Percentiles rank a stretch among this genome's conserved stretches.
Evolutionary conservation across 1,140 invertebrate genomes (phyloP).

Genomic region (Hylyphantes graminicola): DNA sequence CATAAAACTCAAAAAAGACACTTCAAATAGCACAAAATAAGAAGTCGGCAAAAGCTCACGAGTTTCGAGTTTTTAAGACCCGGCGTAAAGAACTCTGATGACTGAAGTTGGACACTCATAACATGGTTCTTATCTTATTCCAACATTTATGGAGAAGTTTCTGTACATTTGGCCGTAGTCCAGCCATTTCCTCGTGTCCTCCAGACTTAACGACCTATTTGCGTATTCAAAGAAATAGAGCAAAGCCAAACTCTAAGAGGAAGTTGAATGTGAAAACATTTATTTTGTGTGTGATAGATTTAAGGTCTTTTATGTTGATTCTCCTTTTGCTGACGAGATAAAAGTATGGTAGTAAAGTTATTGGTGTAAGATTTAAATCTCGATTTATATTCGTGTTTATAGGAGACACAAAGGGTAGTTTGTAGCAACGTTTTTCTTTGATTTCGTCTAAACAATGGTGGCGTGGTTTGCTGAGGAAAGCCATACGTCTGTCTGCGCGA

Average conservation of each 20-base stretch:
- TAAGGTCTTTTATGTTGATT: not conserved
- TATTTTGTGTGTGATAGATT: constrained; percentile 16
- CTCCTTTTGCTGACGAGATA: not conserved
- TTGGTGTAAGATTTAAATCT: constrained; percentile 12
- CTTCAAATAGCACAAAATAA: no score
- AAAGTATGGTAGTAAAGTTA: constrained; percentile 7
- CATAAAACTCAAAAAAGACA: no score
- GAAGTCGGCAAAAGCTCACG: no score
- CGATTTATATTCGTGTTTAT: not conserved
- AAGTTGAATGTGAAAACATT: constrained; percentile 7
- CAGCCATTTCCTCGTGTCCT: not conserved
- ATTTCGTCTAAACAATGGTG: no score
- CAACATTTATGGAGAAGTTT: no score
- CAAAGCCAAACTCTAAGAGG: not conserved
- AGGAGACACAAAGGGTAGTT: not conserved
- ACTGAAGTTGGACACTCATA: no score
- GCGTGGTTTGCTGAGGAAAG: no score
- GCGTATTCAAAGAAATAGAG: constrained; percentile 22
- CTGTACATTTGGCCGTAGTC: not conserved
- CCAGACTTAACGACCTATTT: not conserved
- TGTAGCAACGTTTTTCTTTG: no score
- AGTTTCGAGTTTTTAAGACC: no score
- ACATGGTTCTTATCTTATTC: no score
- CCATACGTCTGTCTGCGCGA: no score
- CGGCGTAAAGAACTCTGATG: no score